phyloP scores from a whole-genome alignment of 2,797 vertebrate genomes.

The Delichon dasypus region DNA sequence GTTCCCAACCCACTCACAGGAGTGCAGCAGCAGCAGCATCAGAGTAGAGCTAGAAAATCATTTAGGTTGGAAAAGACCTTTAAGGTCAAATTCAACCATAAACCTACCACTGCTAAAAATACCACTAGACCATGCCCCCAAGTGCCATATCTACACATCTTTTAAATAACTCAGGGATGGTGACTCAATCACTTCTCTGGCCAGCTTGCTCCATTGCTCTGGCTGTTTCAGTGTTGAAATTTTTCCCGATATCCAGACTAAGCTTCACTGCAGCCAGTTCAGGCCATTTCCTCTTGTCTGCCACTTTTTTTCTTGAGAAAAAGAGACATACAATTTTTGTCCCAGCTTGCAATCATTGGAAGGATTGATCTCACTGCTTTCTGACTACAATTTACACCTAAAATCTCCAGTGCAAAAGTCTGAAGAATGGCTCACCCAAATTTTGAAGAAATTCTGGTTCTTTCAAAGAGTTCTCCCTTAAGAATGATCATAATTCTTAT shows the following conservation, averaged over 20 bases:
- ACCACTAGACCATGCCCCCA: not conserved
- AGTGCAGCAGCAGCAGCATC: not conserved
- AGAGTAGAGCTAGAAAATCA: not conserved
- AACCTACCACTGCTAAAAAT: not conserved
- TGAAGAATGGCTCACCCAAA: not conserved
- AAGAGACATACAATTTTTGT: not conserved
- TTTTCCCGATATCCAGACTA: not conserved
- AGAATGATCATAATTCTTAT: not conserved
- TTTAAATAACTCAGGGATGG: not conserved
- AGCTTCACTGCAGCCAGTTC: not conserved
- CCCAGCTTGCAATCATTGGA: not conserved
- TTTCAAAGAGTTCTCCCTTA: not conserved
- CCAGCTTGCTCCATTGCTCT: not conserved
- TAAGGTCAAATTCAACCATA: not conserved
- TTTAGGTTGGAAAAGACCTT: not conserved
- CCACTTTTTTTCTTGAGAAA: not conserved
- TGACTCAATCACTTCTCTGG: not conserved
- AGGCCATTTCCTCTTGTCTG: not conserved
- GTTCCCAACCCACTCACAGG: not conserved
- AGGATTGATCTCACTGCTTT: not conserved
- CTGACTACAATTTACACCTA: not conserved
- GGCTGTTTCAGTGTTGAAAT: not conserved
- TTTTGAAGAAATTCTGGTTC: not conserved
- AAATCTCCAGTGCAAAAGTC: not conserved
- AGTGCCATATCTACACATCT: accelerated